A percentile compares a stretch with the other conserved stretches of the same genome.
These are phyloP conservation scores for Maniola hyperantus DNA, from an alignment of 2,888 invertebrate species.

Conservation along the genomic window DNA sequence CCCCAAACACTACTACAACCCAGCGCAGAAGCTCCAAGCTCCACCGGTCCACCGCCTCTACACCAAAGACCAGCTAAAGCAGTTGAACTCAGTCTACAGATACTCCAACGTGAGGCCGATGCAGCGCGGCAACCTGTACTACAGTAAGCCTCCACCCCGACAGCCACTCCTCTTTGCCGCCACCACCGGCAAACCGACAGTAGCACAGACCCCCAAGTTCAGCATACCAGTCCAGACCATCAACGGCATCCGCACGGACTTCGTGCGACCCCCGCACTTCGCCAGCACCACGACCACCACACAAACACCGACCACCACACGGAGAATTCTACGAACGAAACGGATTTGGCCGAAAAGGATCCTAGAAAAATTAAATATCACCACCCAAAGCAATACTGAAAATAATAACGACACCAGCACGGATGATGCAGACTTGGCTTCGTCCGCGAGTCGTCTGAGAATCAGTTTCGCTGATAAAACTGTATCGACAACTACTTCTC, in stretches of 20 bases:
- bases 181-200: conserved; percentile 54
- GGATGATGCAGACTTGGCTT: conserved; percentile 53
- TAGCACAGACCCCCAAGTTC: conserved; percentile 61
- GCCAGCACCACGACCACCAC: conserved; percentile 46
- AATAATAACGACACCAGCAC: conserved; percentile 48
- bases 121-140: conserved; percentile 42
- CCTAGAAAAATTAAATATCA: conserved; percentile 54
- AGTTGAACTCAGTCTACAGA: conserved; percentile 63
- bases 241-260: conserved; percentile 66
- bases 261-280: conserved; percentile 62
- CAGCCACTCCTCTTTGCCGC: conserved; percentile 57
- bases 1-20: conserved; percentile 55
- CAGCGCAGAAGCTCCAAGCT: conserved; percentile 48
- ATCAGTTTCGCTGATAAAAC: conserved; percentile 52
- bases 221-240: conserved; percentile 70
- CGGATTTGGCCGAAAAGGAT: conserved; percentile 75
- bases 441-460: conserved; percentile 53
- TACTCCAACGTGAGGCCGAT: conserved; percentile 65
- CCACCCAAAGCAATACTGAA: conserved; percentile 50
- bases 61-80: conserved; percentile 53
- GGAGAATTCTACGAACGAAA: conserved; percentile 66
- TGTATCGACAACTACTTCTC: conserved; percentile 41
- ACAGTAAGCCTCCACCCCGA: conserved; percentile 42
- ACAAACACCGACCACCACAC: conserved; percentile 63
- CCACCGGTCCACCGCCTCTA: conserved; percentile 53